Base-by-base conservation (phyloP, 2,797 vertebrate species). In the Lepus townsendii region DNA sequence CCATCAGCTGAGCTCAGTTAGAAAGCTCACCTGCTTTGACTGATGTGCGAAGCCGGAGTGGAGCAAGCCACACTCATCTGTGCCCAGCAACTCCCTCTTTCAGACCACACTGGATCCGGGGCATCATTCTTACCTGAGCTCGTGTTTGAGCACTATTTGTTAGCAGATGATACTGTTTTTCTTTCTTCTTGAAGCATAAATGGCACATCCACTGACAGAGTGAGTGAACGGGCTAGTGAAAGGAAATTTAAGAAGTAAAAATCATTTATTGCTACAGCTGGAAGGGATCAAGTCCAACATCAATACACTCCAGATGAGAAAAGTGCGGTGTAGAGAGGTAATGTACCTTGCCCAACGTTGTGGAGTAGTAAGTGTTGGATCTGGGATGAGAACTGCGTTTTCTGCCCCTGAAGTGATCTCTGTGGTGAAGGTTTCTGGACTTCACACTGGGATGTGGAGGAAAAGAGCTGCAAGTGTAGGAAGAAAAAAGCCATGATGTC, bases 191-290 rank as follows among this genome's bases (percentile, higher is more conserved):
- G 72, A 96, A 77, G 54, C 22, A 2, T 82, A 86, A 75, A 52
- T 84, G 62, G 22, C 60, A 60, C 50, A 54, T 54, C 72, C 80
- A 82, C 78, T 75, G 84, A 78, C 54, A 62, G 79, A 54, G 50
- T 76, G 57, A 62, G 72, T 84, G 57, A 90, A 95, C 85, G 78
- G 50, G 38, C 82, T 89, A 77, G 71, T 80, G 86, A 95, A 94
- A 50, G 89, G 87, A 91, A 94, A 87, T 80, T 52, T 87, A 84
- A 94, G 73, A 52, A 60, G 50, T 77, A n/a, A 93, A 93, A 94
- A 72, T 76, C 52, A 84, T 87, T 91, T 96, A 80, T 91, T 94
- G 84, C 87, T 92, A 93, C 84, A 92, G 93, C 95, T 96, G 95
- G 90, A 97, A 96, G 88, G 78, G 90, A 88, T 80, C 0, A 13